Evolutionary conservation across 2,888 invertebrate species (phyloP).

Genomic region (Agonopterix subpropinquella): DNA sequence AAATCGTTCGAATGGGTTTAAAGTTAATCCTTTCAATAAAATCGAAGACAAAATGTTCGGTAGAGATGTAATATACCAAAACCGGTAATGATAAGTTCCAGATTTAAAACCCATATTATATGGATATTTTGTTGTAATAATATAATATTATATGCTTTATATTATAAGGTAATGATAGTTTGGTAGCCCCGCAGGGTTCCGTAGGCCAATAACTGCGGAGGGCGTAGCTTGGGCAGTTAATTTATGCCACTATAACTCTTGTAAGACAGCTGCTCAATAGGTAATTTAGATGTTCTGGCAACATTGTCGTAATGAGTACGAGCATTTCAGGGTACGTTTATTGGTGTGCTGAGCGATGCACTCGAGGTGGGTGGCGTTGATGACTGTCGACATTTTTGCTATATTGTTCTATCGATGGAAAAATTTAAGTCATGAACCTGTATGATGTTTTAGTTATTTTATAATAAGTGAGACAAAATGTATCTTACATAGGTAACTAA

Average conservation of each 20-base stretch:
- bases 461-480: no score
- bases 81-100: constrained; percentile 40
- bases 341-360: constrained; percentile 36
- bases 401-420: no score
- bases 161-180: constrained; percentile 12
- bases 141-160: constrained; percentile 5
- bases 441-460: no score
- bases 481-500: no score
- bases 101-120: constrained; percentile 23
- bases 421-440: no score
- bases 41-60: constrained; percentile 32
- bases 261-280: constrained; percentile 58
- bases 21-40: constrained; percentile 45
- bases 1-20: constrained; percentile 18
- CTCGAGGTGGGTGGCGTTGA: constrained; percentile 26
- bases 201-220: constrained; percentile 40
- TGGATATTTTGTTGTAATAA: constrained; percentile 30
- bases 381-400: neutral
- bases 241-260: constrained; percentile 72
- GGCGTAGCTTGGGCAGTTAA: constrained; percentile 55
- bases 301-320: constrained; percentile 71
- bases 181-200: constrained; percentile 26
- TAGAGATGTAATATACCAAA: constrained; percentile 15
- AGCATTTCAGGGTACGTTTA: constrained; percentile 37
- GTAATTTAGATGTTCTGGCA: constrained; percentile 72